phyloP scores from a whole-genome alignment of 1,140 invertebrate species.

The Calycopis cecrops region DNA sequence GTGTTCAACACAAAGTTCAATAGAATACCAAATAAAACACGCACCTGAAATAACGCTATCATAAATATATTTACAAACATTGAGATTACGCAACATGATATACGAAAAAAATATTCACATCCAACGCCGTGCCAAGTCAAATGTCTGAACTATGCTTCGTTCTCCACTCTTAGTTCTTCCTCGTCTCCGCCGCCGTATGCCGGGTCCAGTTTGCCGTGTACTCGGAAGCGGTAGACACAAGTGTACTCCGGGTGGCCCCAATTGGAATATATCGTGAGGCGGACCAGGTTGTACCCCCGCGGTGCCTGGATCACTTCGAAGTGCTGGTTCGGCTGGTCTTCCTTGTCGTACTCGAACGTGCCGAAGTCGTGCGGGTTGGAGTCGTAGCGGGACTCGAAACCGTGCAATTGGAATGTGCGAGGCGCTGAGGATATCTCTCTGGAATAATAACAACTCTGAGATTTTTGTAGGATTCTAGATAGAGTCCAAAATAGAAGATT shows the following conservation, averaged over 20 bases:
- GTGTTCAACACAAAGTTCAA: no score
- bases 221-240: conserved; percentile 56
- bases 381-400: conserved; percentile 42
- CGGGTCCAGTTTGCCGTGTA: conserved; percentile 49
- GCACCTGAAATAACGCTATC: no score
- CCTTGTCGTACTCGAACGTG: conserved; percentile 55
- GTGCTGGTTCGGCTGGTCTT: conserved; percentile 58
- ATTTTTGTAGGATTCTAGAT: background rate
- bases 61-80: no score
- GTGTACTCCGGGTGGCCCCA: conserved; percentile 61
- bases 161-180: conserved; percentile 37
- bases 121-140: no score
- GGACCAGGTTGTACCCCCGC: conserved; percentile 45
- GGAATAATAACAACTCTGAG: conserved; percentile 22
- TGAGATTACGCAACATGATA: no score
- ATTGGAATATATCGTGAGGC: conserved; percentile 47
- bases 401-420: conserved; percentile 54
- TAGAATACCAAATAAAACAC: no score
- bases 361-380: conserved; percentile 55
- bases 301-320: conserved; percentile 46
- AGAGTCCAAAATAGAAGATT: no score
- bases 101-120: no score
- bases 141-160: conserved; percentile 23
- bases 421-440: conserved; percentile 68
- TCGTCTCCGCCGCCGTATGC: conserved; percentile 30